Evolutionary conservation across 2,888 invertebrate species (phyloP).

Genomic region (Sminthurides aquaticus): DNA sequence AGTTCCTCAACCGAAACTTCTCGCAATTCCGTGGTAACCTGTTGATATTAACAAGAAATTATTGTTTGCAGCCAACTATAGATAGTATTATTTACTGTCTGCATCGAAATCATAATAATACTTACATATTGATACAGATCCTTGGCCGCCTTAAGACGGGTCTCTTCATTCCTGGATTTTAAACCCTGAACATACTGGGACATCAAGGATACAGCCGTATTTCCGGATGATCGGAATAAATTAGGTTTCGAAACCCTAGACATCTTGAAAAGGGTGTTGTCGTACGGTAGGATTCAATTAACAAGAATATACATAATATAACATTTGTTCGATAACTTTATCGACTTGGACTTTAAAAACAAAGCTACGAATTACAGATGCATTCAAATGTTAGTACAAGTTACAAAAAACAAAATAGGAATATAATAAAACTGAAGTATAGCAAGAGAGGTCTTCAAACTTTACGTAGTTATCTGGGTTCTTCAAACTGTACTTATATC

Average conservation of each 20-base stretch:
- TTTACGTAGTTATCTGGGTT: too few relatives aligned
- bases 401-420: too few relatives aligned
- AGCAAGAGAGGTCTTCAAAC: too few relatives aligned
- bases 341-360: too few relatives aligned
- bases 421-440: too few relatives aligned
- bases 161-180: constrained; percentile 79
- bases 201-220: constrained; percentile 55
- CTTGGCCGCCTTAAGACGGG: constrained; percentile 74
- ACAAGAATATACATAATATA: too few relatives aligned
- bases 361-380: too few relatives aligned
- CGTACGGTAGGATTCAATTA: too few relatives aligned
- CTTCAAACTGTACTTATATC: too few relatives aligned
- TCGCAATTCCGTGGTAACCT: constrained; percentile 73
- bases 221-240: constrained; percentile 14
- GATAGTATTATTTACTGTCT: neutral
- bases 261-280: too few relatives aligned
- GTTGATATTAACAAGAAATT: neutral
- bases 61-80: neutral
- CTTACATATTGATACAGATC: constrained; percentile 76
- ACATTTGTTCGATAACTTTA: too few relatives aligned
- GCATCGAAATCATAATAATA: neutral
- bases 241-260: constrained; percentile 14
- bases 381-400: too few relatives aligned
- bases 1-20: constrained; percentile 87
- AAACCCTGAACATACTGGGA: constrained; percentile 76